Base-by-base conservation (phyloP, 1,140 invertebrate genomes). In the Drosophila bocqueti region DNA sequence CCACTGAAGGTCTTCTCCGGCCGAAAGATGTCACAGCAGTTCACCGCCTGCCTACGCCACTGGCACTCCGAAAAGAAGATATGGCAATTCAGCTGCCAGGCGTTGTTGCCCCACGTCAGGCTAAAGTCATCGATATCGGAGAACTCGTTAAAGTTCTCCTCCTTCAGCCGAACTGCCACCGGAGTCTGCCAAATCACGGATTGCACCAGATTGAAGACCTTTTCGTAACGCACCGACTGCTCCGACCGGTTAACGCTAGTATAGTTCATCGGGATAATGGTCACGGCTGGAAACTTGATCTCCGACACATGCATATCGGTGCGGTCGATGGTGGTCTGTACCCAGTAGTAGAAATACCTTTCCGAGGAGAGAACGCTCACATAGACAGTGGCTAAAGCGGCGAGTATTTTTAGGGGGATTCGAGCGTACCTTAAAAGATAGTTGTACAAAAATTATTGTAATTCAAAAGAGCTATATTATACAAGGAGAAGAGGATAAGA, bases 341-440 rank as follows among this genome's bases (percentile, higher is more conserved):
- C 90, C 90, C 84, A 92, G 59, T 68, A 83, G 43, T 79, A 58
- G 10, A 92, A 91, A n/a, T 92, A 92, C 1, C 90, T 85, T n/a
- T 79, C 76, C 36, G 90, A 90, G 1, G 85, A 90, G 9, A 92
- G 26, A 3, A 83, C 40, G 13, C 74, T 57, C 0, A 92, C 59
- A 34, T 92, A 92, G 18, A 76, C 59, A 3, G 90, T 83, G 47
- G 52, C 26, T 4, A 46, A 8, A 0, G 65, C 36, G 0, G 64
- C 79, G 2, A 89, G 4, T 0, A 83, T 1, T 9, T 67, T 50
- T 0, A 90, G 6, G 4, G 73, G 52, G 1, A 90, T 34, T 16
- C 71, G 71, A 4, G 59, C 26, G 4, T 45, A 42, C 15, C 83
- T 86, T 15, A 2, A 13, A 10, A 7, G 2, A 21, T 21, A 16